phyloP scores from a whole-genome alignment of 2,113 vertebrate genomes.

The Passerina amoena region DNA sequence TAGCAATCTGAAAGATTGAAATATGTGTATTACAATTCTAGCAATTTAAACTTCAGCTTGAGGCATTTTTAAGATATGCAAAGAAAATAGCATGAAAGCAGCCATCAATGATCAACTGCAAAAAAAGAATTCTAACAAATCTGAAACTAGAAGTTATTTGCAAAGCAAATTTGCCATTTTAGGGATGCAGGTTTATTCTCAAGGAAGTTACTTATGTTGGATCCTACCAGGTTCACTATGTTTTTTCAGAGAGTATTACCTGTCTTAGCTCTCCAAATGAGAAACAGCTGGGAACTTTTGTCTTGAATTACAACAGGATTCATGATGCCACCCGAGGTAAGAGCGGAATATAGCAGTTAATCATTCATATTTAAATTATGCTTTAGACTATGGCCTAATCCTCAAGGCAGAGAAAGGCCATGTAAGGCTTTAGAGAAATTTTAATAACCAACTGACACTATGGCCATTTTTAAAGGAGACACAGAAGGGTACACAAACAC shows the following conservation, averaged over 20 bases:
- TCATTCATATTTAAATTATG: not conserved
- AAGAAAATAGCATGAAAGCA: not conserved
- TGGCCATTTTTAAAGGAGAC: not conserved
- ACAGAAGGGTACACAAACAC: not conserved
- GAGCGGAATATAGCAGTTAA: not conserved
- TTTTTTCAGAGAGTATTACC: not conserved
- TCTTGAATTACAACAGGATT: not conserved
- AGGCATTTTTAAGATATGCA: not conserved
- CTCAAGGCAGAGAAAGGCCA: not conserved
- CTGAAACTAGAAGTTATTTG: not conserved
- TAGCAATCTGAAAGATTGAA: conserved; percentile 79
- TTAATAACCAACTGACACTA: not conserved
- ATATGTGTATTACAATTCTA: not conserved
- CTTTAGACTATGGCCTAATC: not conserved
- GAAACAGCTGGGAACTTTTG: not conserved
- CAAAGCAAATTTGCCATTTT: not conserved
- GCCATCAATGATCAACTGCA: not conserved
- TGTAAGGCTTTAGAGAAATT: not conserved
- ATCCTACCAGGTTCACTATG: not conserved
- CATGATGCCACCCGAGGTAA: not conserved
- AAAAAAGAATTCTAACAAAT: not conserved
- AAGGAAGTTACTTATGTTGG: not conserved
- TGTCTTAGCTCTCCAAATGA: not conserved
- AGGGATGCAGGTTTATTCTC: not conserved
- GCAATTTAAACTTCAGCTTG: not conserved